Percentiles rank a stretch among this genome's conserved stretches.
These are phyloP conservation scores for Acleris holmiana DNA, from an alignment of 2,888 invertebrate genomes.

Conservation along the genomic window DNA sequence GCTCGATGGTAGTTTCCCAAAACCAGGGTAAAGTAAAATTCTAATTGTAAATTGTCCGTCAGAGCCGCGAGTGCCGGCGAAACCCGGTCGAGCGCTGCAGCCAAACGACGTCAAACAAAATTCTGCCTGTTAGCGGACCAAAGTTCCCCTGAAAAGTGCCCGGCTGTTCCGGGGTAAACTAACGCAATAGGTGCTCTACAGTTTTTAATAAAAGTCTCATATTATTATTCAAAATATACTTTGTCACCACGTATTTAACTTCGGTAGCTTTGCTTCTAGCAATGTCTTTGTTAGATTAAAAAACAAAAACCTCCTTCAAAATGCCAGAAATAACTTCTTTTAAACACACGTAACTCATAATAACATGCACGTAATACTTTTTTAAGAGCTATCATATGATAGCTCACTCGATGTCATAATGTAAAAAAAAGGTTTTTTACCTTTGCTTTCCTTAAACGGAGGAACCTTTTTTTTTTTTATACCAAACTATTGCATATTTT, in stretches of 20 bases:
- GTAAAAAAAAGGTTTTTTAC: no score
- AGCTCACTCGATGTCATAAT: no score
- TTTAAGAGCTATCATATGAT: no score
- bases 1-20: not conserved
- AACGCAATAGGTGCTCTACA: conserved; percentile 3
- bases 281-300: not conserved
- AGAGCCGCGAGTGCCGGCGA: conserved; percentile 44
- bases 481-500: no score
- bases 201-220: not conserved
- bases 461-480: no score
- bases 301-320: no score
- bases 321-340: no score
- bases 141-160: conserved; percentile 33
- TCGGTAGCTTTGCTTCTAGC: not conserved
- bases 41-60: conserved; percentile 54
- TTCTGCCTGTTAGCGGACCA: conserved; percentile 48
- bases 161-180: conserved; percentile 25
- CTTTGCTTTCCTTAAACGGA: no score
- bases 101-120: conserved; percentile 55
- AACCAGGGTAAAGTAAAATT: conserved; percentile 48
- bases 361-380: no score
- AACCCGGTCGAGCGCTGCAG: conserved; percentile 49
- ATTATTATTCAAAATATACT: not conserved
- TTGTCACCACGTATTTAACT: not conserved
- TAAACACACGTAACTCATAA: no score